Percentiles rank a stretch among this genome's conserved stretches.
Conservation (phyloP, 23 tunicate genomes). For the Diplosoma virens region DNA sequence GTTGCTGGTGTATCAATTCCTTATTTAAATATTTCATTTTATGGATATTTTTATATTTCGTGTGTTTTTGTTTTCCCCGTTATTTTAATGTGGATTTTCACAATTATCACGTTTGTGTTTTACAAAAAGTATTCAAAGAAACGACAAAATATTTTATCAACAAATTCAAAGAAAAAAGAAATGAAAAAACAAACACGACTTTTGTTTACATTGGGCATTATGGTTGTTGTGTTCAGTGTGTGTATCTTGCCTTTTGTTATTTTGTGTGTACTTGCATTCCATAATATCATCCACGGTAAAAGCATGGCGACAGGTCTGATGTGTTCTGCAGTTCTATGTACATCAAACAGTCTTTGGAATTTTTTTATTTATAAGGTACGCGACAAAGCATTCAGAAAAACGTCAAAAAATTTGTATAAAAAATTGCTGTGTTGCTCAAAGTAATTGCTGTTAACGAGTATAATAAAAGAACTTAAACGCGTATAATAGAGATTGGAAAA, state of each 20-base stretch:
- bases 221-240: constrained; percentile 65
- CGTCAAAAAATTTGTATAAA: constrained; percentile 9
- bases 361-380: constrained; percentile 42
- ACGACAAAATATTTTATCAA: neutral
- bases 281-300: too few species aligned
- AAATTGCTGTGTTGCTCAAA: too few species aligned
- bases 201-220: constrained; percentile 55
- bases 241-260: constrained; percentile 47
- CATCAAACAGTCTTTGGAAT: constrained; percentile 51
- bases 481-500: too few species aligned
- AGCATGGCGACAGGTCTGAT: constrained; percentile 22
- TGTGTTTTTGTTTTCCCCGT: constrained; percentile 51
- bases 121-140: constrained; percentile 1
- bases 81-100: constrained; percentile 46
- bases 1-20: constrained; percentile 36
- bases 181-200: constrained; percentile 31
- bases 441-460: too few species aligned
- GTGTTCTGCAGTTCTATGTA: constrained; percentile 12
- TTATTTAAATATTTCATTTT: too few species aligned
- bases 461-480: too few species aligned
- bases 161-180: neutral
- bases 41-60: too few species aligned
- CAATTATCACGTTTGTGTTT: constrained; percentile 22
- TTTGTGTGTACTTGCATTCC: neutral
- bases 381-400: constrained; percentile 26